Conservation (phyloP, 1,140 invertebrate species). For the Periplaneta americana region DNA sequence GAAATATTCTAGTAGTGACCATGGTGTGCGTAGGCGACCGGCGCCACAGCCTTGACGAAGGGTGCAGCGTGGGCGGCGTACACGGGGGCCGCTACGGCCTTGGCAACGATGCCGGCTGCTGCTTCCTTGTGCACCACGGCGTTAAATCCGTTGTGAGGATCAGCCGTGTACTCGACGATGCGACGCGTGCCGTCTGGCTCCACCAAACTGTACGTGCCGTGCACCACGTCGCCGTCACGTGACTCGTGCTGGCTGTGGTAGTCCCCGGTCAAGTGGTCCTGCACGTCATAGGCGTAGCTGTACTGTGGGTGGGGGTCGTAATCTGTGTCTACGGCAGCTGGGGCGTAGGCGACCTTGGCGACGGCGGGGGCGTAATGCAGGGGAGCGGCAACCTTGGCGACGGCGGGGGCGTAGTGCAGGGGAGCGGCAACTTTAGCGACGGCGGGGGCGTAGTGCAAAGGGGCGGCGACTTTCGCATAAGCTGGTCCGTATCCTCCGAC, state of each 20-base stretch:
- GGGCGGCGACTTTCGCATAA: conserved; percentile 33
- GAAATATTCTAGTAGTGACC: neutral
- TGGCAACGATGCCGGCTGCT: too few relatives aligned
- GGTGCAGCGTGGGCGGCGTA: too few relatives aligned
- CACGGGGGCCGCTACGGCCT: conserved; percentile 13
- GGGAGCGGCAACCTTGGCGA: conserved; percentile 33
- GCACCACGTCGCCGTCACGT: conserved; percentile 21
- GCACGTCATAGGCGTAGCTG: conserved; percentile 18
- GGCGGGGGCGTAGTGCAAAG: conserved; percentile 19
- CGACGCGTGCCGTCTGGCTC: conserved; percentile 21
- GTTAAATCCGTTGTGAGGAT: conserved; percentile 24
- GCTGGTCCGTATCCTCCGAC: too few relatives aligned
- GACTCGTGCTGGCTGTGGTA: conserved; percentile 19
- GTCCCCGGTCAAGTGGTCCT: conserved; percentile 21
- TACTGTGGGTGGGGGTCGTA: conserved; percentile 16
- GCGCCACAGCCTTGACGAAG: conserved; percentile 27
- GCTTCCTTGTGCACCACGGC: conserved; percentile 21
- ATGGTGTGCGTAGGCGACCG: conserved; percentile 9
- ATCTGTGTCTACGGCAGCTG: conserved; percentile 24
- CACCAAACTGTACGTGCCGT: conserved; percentile 19
- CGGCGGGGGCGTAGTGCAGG: conserved; percentile 25
- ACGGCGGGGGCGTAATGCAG: conserved; percentile 29
- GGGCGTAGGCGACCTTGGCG: conserved; percentile 22
- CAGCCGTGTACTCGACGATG: conserved; percentile 23
- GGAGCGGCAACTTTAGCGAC: conserved; percentile 22